These are phyloP conservation scores for Streptopelia turtur DNA, from an alignment of 2,797 vertebrate species.

Conservation along the genomic window DNA sequence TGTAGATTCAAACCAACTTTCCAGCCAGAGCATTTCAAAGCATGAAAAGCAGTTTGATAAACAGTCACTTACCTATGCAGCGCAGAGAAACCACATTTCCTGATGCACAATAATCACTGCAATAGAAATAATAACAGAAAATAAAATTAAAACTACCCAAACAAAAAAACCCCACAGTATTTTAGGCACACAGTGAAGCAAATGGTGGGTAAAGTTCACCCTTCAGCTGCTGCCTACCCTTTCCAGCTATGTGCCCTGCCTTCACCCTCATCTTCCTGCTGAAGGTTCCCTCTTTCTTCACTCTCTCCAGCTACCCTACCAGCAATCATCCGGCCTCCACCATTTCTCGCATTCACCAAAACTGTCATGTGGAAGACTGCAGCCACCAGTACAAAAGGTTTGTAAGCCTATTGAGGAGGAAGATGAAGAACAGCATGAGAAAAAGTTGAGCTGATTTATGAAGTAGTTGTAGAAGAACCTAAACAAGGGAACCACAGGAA, in stretches of 20 bases:
- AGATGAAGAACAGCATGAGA: not conserved
- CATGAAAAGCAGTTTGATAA: not conserved
- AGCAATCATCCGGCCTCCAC: not conserved
- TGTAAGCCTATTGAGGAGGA: not conserved
- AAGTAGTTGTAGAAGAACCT: not conserved
- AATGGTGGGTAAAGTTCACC: not conserved
- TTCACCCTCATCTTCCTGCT: not conserved
- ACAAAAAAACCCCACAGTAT: not conserved
- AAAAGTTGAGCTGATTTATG: not conserved
- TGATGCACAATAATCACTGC: slow-evolving; percentile 78
- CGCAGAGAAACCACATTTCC: slow-evolving; percentile 79
- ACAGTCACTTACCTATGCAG: slow-evolving; percentile 82
- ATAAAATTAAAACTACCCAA: too few relatives aligned
- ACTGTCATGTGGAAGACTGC: not conserved
- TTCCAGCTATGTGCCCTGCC: not conserved
- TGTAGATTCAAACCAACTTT: not conserved
- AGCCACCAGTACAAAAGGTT: not conserved
- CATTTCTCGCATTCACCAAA: not conserved
- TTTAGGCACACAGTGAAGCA: not conserved
- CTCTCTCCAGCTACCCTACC: not conserved
- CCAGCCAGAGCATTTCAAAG: not conserved
- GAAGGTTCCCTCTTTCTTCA: not conserved
- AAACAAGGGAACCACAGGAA: not conserved
- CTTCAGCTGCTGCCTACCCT: not conserved
- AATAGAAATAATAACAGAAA: not conserved